Conservation (phyloP, 2,797 vertebrate species). For the Cheracebus regulus region DNA sequence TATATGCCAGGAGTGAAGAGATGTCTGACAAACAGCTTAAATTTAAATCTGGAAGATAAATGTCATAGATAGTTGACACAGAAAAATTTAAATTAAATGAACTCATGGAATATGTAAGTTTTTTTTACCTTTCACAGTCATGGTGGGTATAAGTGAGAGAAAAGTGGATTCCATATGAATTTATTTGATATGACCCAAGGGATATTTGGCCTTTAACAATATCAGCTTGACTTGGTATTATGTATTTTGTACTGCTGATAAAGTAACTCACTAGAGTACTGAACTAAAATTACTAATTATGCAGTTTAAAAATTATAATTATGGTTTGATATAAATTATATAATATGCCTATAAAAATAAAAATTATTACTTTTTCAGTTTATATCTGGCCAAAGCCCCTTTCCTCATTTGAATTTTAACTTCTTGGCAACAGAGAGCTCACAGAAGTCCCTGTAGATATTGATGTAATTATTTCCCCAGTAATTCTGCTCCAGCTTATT, state of each 20-base stretch:
- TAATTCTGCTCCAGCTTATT: constrained; percentile 9
- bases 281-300: background rate
- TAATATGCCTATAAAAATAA: background rate
- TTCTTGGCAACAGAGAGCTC: background rate
- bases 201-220: background rate
- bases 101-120: background rate
- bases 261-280: background rate
- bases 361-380: background rate
- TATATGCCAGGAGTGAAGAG: background rate
- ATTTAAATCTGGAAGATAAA: constrained; percentile 37
- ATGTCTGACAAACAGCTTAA: constrained; percentile 6
- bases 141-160: background rate
- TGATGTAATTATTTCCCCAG: background rate
- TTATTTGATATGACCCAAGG: background rate
- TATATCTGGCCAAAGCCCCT: background rate
- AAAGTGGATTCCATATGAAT: background rate
- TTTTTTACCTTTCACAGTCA: background rate
- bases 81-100: background rate
- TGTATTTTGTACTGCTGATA: background rate
- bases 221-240: background rate
- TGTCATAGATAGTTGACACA: background rate
- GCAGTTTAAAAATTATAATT: background rate
- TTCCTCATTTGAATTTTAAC: background rate
- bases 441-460: background rate
- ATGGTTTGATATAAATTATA: background rate